A percentile compares a stretch with the other conserved stretches of the same genome.
These are phyloP conservation scores for Triplophysa yarkandensis DNA, from an alignment of 2,797 vertebrate genomes.

Conservation along the genomic window DNA sequence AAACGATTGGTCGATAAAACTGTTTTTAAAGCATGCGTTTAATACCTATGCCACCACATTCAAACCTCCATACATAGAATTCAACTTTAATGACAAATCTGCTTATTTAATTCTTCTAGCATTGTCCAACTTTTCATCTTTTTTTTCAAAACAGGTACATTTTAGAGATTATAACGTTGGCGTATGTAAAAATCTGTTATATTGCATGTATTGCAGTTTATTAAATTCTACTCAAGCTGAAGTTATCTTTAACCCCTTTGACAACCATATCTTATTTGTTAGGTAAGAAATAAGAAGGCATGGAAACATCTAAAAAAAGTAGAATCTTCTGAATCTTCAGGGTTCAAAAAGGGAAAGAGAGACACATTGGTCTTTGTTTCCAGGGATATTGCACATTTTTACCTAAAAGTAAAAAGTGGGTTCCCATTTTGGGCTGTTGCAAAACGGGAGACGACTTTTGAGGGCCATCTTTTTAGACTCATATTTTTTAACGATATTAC, in stretches of 20 bases:
- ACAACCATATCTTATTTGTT: slow-evolving; percentile 31
- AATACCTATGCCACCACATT: neutral
- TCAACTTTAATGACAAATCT: neutral
- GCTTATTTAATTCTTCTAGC: neutral
- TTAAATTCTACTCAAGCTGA: slow-evolving; percentile 16
- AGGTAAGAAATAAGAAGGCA: too few species aligned
- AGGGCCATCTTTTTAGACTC: slow-evolving; percentile 58
- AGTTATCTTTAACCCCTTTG: slow-evolving; percentile 36
- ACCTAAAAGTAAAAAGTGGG: neutral
- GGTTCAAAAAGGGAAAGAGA: slow-evolving; percentile 61
- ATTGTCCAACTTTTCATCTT: neutral
- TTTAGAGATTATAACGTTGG: neutral
- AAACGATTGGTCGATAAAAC: slow-evolving; percentile 55
- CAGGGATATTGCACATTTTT: slow-evolving; percentile 18
- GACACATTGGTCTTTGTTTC: slow-evolving; percentile 55
- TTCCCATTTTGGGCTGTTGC: slow-evolving; percentile 30
- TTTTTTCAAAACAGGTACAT: neutral
- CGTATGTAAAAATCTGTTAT: slow-evolving; percentile 31
- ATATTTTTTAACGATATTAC: too few species aligned
- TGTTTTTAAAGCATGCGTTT: neutral
- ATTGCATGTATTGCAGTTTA: slow-evolving; percentile 35
- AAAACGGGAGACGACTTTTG: slow-evolving; percentile 57
- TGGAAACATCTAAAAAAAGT: too few species aligned
- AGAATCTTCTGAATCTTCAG: too few species aligned
- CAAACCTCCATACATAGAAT: neutral